These are phyloP conservation scores for Stenotaenia linearis DNA, from an alignment of 2,888 invertebrate species.

Conservation along the genomic window DNA sequence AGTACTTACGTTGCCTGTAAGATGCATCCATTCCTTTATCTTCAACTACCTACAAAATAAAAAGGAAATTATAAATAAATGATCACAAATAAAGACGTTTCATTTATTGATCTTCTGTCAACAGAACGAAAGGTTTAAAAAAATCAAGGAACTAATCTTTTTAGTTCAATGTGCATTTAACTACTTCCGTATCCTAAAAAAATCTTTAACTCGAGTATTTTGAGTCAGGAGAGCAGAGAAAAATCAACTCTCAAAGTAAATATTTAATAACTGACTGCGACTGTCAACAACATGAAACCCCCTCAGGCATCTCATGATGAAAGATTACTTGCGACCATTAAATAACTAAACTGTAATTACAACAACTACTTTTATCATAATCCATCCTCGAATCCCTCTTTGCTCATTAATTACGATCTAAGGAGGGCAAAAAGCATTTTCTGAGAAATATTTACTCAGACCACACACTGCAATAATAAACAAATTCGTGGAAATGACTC, in stretches of 20 bases:
- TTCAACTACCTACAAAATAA: neutral
- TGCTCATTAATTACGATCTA: neutral
- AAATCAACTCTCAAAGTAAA: neutral
- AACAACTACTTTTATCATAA: neutral
- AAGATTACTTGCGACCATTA: neutral
- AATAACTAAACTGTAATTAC: slow-evolving; percentile 1
- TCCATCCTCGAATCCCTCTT: neutral
- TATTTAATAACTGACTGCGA: neutral
- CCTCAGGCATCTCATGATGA: neutral
- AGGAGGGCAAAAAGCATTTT: neutral
- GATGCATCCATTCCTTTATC: neutral
- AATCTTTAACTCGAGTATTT: too few species aligned
- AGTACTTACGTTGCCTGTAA: neutral
- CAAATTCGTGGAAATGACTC: neutral
- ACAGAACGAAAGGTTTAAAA: neutral
- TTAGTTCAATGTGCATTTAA: neutral
- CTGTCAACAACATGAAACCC: neutral
- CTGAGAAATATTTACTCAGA: neutral
- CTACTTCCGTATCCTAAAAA: too few species aligned
- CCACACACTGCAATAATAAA: neutral
- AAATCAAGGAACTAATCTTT: neutral
- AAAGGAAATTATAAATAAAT: neutral
- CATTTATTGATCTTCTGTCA: neutral
- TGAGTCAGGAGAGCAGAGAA: too few species aligned
- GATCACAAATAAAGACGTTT: neutral